These are phyloP conservation scores for Saccostrea cuccullata DNA, from an alignment of 1,140 invertebrate species.

Conservation along the genomic window DNA sequence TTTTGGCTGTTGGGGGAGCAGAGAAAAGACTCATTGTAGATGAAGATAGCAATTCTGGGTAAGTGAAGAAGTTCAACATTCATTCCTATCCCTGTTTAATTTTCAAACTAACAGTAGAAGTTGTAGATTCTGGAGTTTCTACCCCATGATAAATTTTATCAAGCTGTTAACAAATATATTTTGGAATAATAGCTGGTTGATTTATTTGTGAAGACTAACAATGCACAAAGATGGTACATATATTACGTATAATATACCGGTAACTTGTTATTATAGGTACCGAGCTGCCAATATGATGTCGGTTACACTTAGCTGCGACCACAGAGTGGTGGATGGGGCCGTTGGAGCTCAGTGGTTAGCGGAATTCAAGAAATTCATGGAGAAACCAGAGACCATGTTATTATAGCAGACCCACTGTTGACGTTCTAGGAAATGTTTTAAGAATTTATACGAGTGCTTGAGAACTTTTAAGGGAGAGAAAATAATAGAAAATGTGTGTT, in stretches of 20 bases:
- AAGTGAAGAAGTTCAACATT: conserved; percentile 30
- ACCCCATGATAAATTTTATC: no score
- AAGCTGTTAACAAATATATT: no score
- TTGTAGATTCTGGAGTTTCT: no score
- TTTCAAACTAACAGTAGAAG: no score
- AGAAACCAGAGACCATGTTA: conserved; percentile 85
- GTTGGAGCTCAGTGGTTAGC: conserved; percentile 86
- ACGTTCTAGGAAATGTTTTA: not conserved
- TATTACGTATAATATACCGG: no score
- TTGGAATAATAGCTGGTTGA: no score
- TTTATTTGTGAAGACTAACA: no score
- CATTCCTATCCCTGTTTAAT: no score
- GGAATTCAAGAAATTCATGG: conserved; percentile 83
- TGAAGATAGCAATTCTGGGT: conserved; percentile 77
- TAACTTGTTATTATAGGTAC: conserved; percentile 75
- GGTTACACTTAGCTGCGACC: conserved; percentile 86
- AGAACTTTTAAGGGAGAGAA: no score
- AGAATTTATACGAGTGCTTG: not conserved
- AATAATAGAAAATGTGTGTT: no score
- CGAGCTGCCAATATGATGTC: conserved; percentile 81
- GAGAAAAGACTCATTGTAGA: conserved; percentile 80
- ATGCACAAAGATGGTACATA: no score
- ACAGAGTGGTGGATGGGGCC: conserved; percentile 87
- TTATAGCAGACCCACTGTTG: conserved; percentile 76
- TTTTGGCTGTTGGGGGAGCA: conserved; percentile 84